Percentiles rank a stretch among this genome's conserved stretches.
These are phyloP conservation scores for Cyprinodon brontotheroides DNA, from an alignment of 2,113 vertebrate species.

Conservation along the genomic window DNA sequence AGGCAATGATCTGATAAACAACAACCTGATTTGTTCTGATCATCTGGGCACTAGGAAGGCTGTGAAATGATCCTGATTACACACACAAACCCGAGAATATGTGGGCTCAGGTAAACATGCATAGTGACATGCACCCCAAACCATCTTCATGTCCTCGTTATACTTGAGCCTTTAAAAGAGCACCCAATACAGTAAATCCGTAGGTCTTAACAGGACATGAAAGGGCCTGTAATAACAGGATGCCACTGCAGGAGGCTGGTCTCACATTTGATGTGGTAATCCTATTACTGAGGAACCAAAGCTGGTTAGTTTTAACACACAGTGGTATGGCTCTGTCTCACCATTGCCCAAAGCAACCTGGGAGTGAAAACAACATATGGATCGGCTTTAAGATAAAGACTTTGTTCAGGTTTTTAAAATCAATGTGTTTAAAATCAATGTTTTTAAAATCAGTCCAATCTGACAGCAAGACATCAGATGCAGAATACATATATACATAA, in stretches of 20 bases:
- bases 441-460: not conserved
- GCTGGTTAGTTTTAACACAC: conserved; percentile 61
- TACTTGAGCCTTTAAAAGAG: conserved; percentile 34
- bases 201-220: conserved; percentile 64
- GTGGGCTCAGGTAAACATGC: conserved; percentile 1
- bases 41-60: not conserved
- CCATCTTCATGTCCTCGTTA: conserved; percentile 41
- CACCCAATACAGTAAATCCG: conserved; percentile 37
- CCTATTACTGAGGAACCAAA: conserved; percentile 66
- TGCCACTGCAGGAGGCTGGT: conserved; percentile 62
- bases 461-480: conserved; percentile 6
- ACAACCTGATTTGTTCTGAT: not conserved
- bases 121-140: not conserved
- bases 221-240: conserved; percentile 60
- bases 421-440: conserved; percentile 13
- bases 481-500: not conserved
- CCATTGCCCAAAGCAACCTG: conserved; percentile 34
- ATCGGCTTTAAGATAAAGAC: conserved; percentile 36
- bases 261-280: conserved; percentile 71
- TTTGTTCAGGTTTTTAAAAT: conserved; percentile 24
- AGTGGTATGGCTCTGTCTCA: conserved; percentile 52
- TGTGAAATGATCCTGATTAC: not conserved
- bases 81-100: not conserved
- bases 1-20: not conserved
- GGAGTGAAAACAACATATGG: conserved; percentile 38